Evolutionary conservation across 2,888 invertebrate genomes (phyloP).

Genomic region (Conomelus anceps): DNA sequence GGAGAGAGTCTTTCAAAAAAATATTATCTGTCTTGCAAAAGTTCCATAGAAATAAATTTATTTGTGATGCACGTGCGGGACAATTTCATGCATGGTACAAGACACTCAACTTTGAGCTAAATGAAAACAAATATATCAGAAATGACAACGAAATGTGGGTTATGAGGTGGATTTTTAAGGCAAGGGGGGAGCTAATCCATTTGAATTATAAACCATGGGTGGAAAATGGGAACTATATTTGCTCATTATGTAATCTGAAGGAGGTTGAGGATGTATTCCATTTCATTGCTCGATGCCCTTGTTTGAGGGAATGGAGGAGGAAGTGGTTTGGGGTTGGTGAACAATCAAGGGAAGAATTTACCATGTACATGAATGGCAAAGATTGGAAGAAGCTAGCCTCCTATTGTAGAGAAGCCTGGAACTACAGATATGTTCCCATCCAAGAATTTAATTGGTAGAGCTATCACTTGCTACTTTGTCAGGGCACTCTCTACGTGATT

Average conservation of each 20-base stretch:
- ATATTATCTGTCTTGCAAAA: background rate
- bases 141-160: background rate
- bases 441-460: no score
- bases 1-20: background rate
- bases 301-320: background rate
- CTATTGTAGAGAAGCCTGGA: no score
- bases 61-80: background rate
- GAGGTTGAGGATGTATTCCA: background rate
- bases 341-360: no score
- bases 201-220: constrained; percentile 15
- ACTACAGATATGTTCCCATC: no score
- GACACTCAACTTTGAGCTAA: background rate
- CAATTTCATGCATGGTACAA: background rate
- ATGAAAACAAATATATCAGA: background rate
- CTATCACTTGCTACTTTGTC: no score
- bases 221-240: background rate
- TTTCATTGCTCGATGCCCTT: constrained; percentile 1
- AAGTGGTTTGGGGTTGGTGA: no score
- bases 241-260: background rate
- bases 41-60: background rate
- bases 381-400: no score
- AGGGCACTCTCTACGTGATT: no score
- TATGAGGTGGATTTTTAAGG: constrained; percentile 5
- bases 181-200: background rate
- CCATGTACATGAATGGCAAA: no score